phyloP scores from a whole-genome alignment of 2,113 vertebrate species.

The Pavo muticus region DNA sequence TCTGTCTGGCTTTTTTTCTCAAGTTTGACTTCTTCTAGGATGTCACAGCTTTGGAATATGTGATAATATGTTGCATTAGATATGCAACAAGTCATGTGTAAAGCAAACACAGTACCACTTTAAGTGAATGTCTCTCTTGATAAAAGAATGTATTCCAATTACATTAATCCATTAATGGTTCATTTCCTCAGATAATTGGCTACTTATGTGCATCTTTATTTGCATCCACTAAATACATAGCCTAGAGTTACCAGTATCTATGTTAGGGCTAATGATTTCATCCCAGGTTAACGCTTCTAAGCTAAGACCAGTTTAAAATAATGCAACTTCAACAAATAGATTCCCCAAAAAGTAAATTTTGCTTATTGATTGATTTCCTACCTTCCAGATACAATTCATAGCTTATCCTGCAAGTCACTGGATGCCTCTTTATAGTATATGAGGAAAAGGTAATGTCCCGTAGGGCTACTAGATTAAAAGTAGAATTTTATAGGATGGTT shows the following conservation, averaged over 20 bases:
- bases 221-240: slow-evolving; percentile 60
- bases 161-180: slow-evolving; percentile 74
- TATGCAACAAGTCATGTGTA: slow-evolving; percentile 64
- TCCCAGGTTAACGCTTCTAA: slow-evolving; percentile 28
- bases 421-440: not conserved
- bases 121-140: slow-evolving; percentile 59
- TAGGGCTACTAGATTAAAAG: not conserved
- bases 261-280: slow-evolving; percentile 47
- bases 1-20: not conserved
- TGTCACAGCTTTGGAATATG: not conserved
- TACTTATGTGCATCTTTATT: slow-evolving; percentile 68
- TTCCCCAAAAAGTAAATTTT: not conserved
- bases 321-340: not conserved
- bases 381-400: not conserved
- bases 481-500: not conserved
- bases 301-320: not conserved
- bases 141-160: slow-evolving; percentile 67
- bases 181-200: slow-evolving; percentile 74
- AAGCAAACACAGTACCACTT: slow-evolving; percentile 52
- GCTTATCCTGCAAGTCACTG: not conserved
- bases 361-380: not conserved
- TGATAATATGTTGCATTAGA: slow-evolving; percentile 30
- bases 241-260: slow-evolving; percentile 39
- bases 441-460: not conserved
- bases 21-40: not conserved